Evolutionary conservation across 1,140 invertebrate genomes (phyloP).

Genomic region (Calliopsis andreniformis): DNA sequence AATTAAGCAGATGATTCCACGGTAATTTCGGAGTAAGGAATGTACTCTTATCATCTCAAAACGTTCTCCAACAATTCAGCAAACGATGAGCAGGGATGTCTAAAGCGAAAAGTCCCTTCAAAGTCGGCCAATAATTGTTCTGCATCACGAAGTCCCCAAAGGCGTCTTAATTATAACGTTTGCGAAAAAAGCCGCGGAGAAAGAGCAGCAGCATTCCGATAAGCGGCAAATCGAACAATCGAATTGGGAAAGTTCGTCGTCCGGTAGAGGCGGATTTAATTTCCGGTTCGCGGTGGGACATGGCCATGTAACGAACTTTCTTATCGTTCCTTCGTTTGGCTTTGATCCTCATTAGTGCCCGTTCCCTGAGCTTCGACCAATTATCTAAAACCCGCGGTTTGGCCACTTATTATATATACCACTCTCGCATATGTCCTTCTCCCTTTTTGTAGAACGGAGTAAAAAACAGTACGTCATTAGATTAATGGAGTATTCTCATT

Average conservation of each 20-base stretch:
- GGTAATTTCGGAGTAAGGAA: neutral
- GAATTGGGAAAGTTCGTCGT: conserved; percentile 46
- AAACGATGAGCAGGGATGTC: neutral
- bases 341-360: neutral
- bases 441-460: too few relatives aligned
- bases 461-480: too few relatives aligned
- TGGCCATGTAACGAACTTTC: conserved; percentile 27
- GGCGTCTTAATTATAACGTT: conserved; percentile 9
- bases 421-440: too few relatives aligned
- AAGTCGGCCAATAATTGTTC: neutral
- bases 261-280: conserved; percentile 48
- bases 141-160: neutral
- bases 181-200: neutral
- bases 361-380: neutral
- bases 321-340: conserved; percentile 23
- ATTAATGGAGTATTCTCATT: too few relatives aligned
- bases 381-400: neutral
- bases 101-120: neutral
- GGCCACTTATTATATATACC: too few relatives aligned
- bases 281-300: conserved; percentile 28
- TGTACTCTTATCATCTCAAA: neutral
- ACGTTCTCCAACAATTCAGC: neutral
- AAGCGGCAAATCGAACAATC: neutral
- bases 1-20: too few relatives aligned
- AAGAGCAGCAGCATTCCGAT: neutral